Evolutionary conservation across 2,113 vertebrate genomes (phyloP).

Genomic region (Elephas maximus): DNA sequence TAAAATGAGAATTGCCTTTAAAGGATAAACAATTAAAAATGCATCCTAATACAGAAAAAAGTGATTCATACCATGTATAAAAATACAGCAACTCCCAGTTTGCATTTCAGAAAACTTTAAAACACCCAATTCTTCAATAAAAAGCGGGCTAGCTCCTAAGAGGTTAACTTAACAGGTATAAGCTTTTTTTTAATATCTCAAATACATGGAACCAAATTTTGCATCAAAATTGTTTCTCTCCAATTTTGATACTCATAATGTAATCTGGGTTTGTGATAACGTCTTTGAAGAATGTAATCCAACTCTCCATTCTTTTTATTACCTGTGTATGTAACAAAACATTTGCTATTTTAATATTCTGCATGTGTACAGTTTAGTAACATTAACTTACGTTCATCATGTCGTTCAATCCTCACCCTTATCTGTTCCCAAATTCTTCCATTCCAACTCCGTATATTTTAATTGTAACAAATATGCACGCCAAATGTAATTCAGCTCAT

Average conservation of each 20-base stretch:
- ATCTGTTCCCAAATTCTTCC: background rate
- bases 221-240: background rate
- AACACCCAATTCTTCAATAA: conserved; percentile 36
- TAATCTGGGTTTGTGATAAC: conserved; percentile 1
- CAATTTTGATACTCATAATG: conserved; percentile 14
- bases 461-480: background rate
- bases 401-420: background rate
- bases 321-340: background rate
- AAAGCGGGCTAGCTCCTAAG: background rate
- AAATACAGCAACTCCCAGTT: conserved; percentile 54
- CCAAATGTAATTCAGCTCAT: conserved; percentile 21
- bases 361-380: background rate
- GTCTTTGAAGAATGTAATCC: background rate
- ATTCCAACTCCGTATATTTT: background rate
- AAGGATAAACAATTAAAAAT: conserved; percentile 66
- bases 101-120: conserved; percentile 40
- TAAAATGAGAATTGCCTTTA: conserved; percentile 30
- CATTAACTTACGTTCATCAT: background rate
- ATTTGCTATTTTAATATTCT: background rate
- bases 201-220: conserved; percentile 10
- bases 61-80: background rate
- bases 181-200: background rate
- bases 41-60: background rate
- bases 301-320: background rate
- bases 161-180: background rate